Evolutionary conservation across 1,140 invertebrate species (phyloP).

Genomic region (Cyclargus thomasi): DNA sequence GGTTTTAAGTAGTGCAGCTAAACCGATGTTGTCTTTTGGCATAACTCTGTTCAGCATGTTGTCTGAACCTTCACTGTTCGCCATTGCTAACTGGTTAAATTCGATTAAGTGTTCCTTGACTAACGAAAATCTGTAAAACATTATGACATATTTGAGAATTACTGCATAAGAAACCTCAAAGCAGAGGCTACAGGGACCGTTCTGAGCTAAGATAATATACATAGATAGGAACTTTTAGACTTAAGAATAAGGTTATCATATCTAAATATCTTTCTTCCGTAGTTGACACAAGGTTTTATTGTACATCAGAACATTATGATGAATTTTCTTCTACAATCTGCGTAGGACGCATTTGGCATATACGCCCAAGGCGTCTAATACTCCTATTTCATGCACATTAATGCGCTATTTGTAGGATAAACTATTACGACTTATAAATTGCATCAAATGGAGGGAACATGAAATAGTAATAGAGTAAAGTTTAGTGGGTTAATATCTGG

Average conservation of each 20-base stretch:
- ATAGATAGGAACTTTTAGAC: too few relatives aligned
- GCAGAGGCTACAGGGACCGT: too few relatives aligned
- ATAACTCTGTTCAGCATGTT: slow-evolving; percentile 99
- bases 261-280: too few relatives aligned
- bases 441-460: neutral
- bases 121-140: slow-evolving; percentile 87
- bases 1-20: slow-evolving; percentile 95
- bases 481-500: neutral
- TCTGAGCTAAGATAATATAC: too few relatives aligned
- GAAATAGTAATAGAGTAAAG: neutral
- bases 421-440: neutral
- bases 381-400: neutral
- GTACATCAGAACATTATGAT: neutral
- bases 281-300: slow-evolving; percentile 1
- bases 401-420: neutral
- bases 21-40: slow-evolving; percentile 99
- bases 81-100: slow-evolving; percentile 99
- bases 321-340: neutral
- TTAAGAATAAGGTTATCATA: too few relatives aligned
- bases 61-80: slow-evolving; percentile 97
- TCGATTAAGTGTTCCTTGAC: slow-evolving; percentile 97
- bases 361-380: neutral
- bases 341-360: neutral
- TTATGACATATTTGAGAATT: slow-evolving; percentile 7
- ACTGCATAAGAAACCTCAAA: too few relatives aligned